Base-by-base conservation (phyloP, 1,140 invertebrate species). In the Eulimnadia texana region DNA sequence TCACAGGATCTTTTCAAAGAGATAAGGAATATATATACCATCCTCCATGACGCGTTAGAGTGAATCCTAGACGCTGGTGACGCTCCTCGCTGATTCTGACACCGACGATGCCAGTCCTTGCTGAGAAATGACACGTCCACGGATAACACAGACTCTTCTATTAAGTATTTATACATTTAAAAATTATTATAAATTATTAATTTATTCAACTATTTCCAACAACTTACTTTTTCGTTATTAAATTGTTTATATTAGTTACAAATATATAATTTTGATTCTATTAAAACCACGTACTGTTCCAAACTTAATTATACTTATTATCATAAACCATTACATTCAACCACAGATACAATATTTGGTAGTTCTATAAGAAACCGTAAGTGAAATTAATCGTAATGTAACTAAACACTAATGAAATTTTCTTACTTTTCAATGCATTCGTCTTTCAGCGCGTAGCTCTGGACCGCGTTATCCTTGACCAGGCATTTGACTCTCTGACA, bases 401-500 rank as follows among this genome's bases (percentile, higher is more conserved):
- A 51, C 6, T 9, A 20, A n/a, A 3, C 24, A 24, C 13, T 11
- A 20, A 22, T 61, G 19, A 60, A 61, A 61, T 24, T 16, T 16
- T 27, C 86, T n/a, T 84, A 98, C 95, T 90, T 96, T 80, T 98
- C 93, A 67, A 90, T 93, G 78, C 96, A 98, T 76, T 95, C 90
- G 75, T 93, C 90, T 78, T 88, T 86, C 70, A 93, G 90, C 23
- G 93, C 93, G 76, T 98, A 98, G 69, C 88, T 94, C 75, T 99
- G 96, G 25, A 98, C 93, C 62, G 91, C 94, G 72, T 96, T 93
- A 72, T 97, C 93, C 76, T 98, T 93, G 62, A 99, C 94, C 59
- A 99, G 82, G 76, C 99, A 99, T 71, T 94, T 93, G 72, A 98
- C 93, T 50, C 93, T 81, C 72, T 98, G 93, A 71, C 95, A 98